phyloP scores from a whole-genome alignment of 2,888 invertebrate species.

The Dolichopus griseipennis region DNA sequence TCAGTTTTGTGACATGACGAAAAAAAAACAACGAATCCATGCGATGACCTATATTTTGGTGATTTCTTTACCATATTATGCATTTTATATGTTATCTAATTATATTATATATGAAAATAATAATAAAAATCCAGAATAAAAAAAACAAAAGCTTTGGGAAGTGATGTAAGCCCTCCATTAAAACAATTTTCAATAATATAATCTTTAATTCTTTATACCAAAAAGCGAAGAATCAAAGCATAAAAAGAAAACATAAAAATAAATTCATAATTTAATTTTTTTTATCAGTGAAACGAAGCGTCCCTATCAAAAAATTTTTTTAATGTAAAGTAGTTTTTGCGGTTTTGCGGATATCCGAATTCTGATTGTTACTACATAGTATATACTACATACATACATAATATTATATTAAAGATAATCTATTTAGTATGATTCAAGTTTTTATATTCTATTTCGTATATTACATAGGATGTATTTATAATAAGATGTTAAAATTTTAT shows the following conservation, averaged over 20 bases:
- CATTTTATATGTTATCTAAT: neutral
- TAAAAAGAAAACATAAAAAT: neutral
- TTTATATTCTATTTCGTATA: too few species aligned
- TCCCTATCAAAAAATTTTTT: neutral
- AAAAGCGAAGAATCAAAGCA: neutral
- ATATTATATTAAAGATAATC: too few species aligned
- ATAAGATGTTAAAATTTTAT: too few species aligned
- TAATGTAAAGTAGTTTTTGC: neutral
- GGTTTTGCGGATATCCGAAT: slow-evolving; percentile 5
- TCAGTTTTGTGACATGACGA: too few species aligned
- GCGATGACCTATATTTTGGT: too few species aligned
- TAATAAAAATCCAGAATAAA: neutral
- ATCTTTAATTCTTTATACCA: too few species aligned
- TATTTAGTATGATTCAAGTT: too few species aligned
- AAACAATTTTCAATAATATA: neutral
- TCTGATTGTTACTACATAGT: neutral
- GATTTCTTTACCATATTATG: too few species aligned
- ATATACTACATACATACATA: neutral
- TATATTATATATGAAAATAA: too few species aligned
- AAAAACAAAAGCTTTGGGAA: neutral
- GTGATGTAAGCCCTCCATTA: neutral
- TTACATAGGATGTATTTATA: too few species aligned
- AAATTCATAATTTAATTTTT: neutral
- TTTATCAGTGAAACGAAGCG: neutral
- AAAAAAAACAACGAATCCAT: too few species aligned